These are phyloP conservation scores for Campylomormyrus numenius DNA, from an alignment of 2,113 vertebrate species.

Conservation along the genomic window DNA sequence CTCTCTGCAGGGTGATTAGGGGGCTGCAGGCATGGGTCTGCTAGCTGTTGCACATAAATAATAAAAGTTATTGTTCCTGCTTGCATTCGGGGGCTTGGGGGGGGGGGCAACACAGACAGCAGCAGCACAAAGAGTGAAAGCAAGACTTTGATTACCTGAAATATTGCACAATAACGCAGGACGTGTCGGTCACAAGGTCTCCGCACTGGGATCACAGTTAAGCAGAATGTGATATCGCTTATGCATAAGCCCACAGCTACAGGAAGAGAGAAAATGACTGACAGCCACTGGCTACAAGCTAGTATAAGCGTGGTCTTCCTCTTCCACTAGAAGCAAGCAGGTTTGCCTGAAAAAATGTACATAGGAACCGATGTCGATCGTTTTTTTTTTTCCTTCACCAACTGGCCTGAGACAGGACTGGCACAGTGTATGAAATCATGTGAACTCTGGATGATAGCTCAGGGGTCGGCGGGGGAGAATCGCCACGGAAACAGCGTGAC, in stretches of 20 bases:
- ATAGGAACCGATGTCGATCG: neutral
- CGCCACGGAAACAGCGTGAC: neutral
- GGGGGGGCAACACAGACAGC: conserved; percentile 1
- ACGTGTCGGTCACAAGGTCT: conserved; percentile 28
- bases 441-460: neutral
- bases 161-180: conserved; percentile 28
- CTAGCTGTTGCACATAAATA: neutral
- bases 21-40: neutral
- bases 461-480: neutral
- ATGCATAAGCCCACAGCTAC: neutral
- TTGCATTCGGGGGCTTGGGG: conserved; percentile 20
- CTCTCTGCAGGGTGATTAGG: neutral
- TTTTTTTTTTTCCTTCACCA: neutral
- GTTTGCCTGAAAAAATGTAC: neutral
- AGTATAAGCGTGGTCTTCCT: neutral
- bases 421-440: neutral
- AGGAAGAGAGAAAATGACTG: neutral
- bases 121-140: conserved; percentile 27
- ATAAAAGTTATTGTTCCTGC: conserved; percentile 32
- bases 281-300: neutral
- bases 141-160: conserved; percentile 31
- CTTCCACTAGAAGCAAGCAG: neutral
- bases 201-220: neutral
- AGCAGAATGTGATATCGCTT: neutral
- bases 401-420: neutral